Evolutionary conservation across 2,888 invertebrate genomes (phyloP).

Genomic region (Punctoribates punctum): DNA sequence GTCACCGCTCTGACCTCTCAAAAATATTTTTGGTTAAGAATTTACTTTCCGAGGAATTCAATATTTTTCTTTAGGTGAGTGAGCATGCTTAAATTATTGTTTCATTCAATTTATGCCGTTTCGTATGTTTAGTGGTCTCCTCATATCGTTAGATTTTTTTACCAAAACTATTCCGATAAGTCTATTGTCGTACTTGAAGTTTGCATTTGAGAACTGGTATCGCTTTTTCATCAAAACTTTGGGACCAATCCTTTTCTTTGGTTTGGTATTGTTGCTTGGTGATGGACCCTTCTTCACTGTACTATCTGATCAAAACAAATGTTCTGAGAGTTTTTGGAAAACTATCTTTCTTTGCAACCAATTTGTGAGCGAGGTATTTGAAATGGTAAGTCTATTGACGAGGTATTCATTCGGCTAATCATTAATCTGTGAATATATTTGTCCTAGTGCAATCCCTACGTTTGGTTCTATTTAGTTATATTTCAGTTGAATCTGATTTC

Average conservation of each 20-base stretch:
- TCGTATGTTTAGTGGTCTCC: constrained; percentile 30
- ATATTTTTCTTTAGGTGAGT: not conserved
- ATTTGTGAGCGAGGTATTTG: not conserved
- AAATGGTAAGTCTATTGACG: constrained; percentile 31
- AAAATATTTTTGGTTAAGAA: constrained; percentile 9
- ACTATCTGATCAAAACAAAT: too few relatives aligned
- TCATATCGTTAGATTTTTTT: constrained; percentile 36
- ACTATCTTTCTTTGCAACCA: constrained; percentile 26
- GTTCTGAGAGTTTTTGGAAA: not conserved
- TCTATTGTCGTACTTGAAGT: not conserved
- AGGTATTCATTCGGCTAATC: too few relatives aligned
- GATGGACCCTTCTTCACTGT: constrained; percentile 26
- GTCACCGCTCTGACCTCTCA: not conserved
- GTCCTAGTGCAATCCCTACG: constrained; percentile 7
- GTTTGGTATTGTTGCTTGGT: not conserved
- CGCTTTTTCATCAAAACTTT: constrained; percentile 15
- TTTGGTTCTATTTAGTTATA: not conserved
- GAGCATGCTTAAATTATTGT: not conserved
- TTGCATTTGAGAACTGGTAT: constrained; percentile 21
- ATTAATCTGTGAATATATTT: not conserved
- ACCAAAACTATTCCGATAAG: not conserved
- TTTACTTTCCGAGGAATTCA: not conserved
- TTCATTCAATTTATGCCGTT: not conserved
- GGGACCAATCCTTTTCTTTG: constrained; percentile 22
- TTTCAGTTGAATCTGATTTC: constrained; percentile 36